Conservation (phyloP, 2,888 invertebrate genomes). For the Drosophila birchii region DNA sequence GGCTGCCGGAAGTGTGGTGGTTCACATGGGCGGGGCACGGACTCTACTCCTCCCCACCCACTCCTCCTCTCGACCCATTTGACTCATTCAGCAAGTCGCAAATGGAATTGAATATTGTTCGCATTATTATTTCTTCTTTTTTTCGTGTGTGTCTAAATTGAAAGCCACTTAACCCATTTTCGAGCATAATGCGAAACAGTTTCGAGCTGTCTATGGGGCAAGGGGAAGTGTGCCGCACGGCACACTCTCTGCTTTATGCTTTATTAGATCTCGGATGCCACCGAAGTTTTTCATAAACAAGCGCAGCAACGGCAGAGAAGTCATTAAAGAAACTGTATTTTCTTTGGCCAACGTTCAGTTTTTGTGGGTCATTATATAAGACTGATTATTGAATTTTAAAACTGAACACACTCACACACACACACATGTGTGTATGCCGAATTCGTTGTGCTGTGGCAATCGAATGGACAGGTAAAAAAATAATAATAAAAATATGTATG, state of each 20-base stretch:
- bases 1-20: slow-evolving; percentile 37
- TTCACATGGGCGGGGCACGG: slow-evolving; percentile 29
- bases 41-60: not conserved
- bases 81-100: slow-evolving; percentile 54
- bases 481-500: slow-evolving; percentile 4
- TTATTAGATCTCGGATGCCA: slow-evolving; percentile 46
- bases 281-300: slow-evolving; percentile 57
- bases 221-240: slow-evolving; percentile 18
- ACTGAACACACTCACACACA: slow-evolving; percentile 49
- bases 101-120: slow-evolving; percentile 48
- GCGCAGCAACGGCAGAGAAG: slow-evolving; percentile 37
- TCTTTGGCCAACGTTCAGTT: slow-evolving; percentile 18
- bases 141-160: slow-evolving; percentile 54
- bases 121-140: slow-evolving; percentile 23
- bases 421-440: slow-evolving; percentile 6
- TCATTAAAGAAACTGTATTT: slow-evolving; percentile 69
- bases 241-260: slow-evolving; percentile 29
- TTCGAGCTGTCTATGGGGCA: slow-evolving; percentile 37
- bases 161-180: slow-evolving; percentile 79
- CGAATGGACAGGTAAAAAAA: slow-evolving; percentile 22
- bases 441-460: slow-evolving; percentile 68
- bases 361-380: slow-evolving; percentile 71
- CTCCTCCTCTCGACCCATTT: slow-evolving; percentile 16
- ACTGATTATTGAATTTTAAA: slow-evolving; percentile 39
- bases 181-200: slow-evolving; percentile 72